These are phyloP conservation scores for Odontamblyopus rebecca DNA, from an alignment of 2,797 vertebrate species.

Conservation along the genomic window DNA sequence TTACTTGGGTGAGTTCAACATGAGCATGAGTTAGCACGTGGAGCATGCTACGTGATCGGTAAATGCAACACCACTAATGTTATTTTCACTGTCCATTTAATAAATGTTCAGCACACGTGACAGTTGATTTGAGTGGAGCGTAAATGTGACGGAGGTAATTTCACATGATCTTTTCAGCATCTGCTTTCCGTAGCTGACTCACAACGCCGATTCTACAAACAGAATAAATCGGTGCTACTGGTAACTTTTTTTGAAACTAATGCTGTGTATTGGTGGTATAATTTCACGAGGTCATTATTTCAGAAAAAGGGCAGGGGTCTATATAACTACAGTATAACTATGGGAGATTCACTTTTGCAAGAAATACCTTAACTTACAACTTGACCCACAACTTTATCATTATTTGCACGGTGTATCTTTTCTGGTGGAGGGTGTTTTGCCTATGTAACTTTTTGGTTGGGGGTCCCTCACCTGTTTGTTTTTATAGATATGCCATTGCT, in stretches of 20 bases:
- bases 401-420: too few relatives aligned
- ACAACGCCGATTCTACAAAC: background rate
- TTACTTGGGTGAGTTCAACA: background rate
- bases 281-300: too few relatives aligned
- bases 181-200: background rate
- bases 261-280: too few relatives aligned
- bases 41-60: background rate
- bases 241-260: background rate
- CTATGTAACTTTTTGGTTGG: too few relatives aligned
- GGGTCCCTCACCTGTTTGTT: too few relatives aligned
- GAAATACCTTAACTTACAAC: too few relatives aligned
- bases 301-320: too few relatives aligned
- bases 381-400: too few relatives aligned
- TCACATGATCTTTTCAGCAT: background rate
- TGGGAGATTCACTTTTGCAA: too few relatives aligned
- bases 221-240: background rate
- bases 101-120: background rate
- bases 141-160: background rate
- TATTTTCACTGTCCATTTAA: background rate
- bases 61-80: background rate
- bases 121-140: background rate
- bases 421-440: too few relatives aligned
- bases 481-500: too few relatives aligned
- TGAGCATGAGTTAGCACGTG: background rate
- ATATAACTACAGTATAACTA: too few relatives aligned